Conservation (phyloP, 2,888 invertebrate species). For the Apocheima hispidaria region DNA sequence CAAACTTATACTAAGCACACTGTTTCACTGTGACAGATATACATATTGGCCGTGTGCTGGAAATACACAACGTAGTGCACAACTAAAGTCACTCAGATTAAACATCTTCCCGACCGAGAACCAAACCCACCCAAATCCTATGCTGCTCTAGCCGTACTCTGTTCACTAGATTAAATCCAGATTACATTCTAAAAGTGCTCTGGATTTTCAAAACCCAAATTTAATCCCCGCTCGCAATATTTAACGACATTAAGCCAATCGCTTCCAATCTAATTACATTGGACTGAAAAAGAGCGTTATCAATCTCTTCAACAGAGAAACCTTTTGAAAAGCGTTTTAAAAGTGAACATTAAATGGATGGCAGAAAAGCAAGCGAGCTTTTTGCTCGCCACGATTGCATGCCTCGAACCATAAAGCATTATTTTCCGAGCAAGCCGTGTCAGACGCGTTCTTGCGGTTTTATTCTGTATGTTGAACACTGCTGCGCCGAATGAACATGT, state of each 20-base stretch:
- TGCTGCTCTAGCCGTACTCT: too few species aligned
- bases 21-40: too few species aligned
- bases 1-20: too few species aligned
- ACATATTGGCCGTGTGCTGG: too few species aligned
- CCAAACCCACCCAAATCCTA: too few species aligned
- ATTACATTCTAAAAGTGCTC: background rate
- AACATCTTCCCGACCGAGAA: too few species aligned
- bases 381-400: background rate
- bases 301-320: constrained; percentile 31
- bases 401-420: background rate
- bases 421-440: background rate
- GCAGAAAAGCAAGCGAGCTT: background rate
- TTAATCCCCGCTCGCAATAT: background rate
- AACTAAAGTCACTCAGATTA: too few species aligned
- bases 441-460: too few species aligned
- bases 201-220: background rate
- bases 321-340: constrained; percentile 48
- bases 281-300: constrained; percentile 24
- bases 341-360: constrained; percentile 50
- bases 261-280: constrained; percentile 19
- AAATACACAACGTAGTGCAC: too few species aligned
- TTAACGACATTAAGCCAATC: constrained; percentile 12
- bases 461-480: too few species aligned
- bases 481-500: too few species aligned
- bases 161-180: too few species aligned